Conservation (phyloP, 2,888 invertebrate species). For the Orchesella flavescens region DNA sequence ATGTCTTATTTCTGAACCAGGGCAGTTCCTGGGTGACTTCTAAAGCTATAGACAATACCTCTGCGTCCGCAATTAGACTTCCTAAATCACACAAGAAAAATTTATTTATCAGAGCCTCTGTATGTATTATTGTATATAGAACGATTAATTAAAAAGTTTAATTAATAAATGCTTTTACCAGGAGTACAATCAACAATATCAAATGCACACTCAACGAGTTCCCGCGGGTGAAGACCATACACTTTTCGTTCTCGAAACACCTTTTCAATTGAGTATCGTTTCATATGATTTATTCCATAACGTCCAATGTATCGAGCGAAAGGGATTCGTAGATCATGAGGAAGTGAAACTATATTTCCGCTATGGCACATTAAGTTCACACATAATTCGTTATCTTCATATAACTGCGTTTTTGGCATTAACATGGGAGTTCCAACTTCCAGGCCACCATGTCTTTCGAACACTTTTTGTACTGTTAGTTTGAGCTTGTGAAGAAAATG, state of each 20-base stretch:
- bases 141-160: neutral
- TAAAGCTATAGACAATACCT: slow-evolving; percentile 85
- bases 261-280: slow-evolving; percentile 89
- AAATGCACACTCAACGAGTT: slow-evolving; percentile 92
- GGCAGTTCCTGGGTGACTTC: slow-evolving; percentile 84
- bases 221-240: slow-evolving; percentile 88
- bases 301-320: slow-evolving; percentile 89
- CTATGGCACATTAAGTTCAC: slow-evolving; percentile 90
- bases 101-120: too few species aligned
- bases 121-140: too few species aligned
- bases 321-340: slow-evolving; percentile 86
- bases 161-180: slow-evolving; percentile 75
- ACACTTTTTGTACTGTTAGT: slow-evolving; percentile 73
- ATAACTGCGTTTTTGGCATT: slow-evolving; percentile 81
- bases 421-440: slow-evolving; percentile 86
- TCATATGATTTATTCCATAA: slow-evolving; percentile 84
- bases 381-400: slow-evolving; percentile 78
- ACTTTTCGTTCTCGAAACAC: slow-evolving; percentile 86
- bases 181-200: slow-evolving; percentile 89
- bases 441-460: slow-evolving; percentile 86
- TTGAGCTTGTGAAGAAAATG: slow-evolving; percentile 67
- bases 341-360: slow-evolving; percentile 88
- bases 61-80: slow-evolving; percentile 87
- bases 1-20: slow-evolving; percentile 79
- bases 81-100: slow-evolving; percentile 77